Base-by-base conservation (phyloP, 2,888 invertebrate genomes). In the Cryptocephalus moraei region DNA sequence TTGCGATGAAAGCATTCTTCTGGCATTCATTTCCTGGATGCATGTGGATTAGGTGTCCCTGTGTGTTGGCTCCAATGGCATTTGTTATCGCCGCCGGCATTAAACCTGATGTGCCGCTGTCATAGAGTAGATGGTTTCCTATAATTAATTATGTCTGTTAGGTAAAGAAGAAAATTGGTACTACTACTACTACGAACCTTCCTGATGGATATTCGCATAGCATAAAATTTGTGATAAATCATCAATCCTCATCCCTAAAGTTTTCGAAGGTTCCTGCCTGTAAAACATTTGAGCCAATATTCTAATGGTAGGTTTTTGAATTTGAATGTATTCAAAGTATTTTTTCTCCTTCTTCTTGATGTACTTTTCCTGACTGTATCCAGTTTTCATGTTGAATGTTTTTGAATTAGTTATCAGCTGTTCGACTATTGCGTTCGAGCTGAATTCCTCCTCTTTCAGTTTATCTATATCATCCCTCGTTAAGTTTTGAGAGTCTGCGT, bases 311-410 rank as follows among this genome's bases (percentile, higher is more conserved):
- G 96, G 94, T 63, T 78, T 81, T 6, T 86, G 73, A 42, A 96
- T 77, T 56, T 84, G 83, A 11, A 93, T 73, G 62, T 82, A 86
- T 62, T 88, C 88, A 64, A 83, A 87, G 71, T 94, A 96, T 71
- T 96, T 96, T 59, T 86, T 87, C 61, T 91, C 89, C 68, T 99
- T 99, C 67, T 96, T 96, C 60, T 86, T 87, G 39, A 96, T 76
- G 68, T 96, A 97, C 68, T 96, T 96, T 58, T 91, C 90, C 68
- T 96, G 90, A 0, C 89, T 86, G 68, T 84, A 96, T 62, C 88
- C 91, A 0, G 94, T 96, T 75, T 95, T 95, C 47, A 80, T 77
- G 34, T 80, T 78, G 68, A 96, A 97, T 1, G 94, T 92, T 56
- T 83, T 85, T 11, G 94, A 96, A 66, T 94, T 94, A 51, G 85